A percentile compares a stretch with the other conserved stretches of the same genome.
These are phyloP conservation scores for Benitochromis conjunctus DNA, from an alignment of 2,113 vertebrate species.

Conservation along the genomic window DNA sequence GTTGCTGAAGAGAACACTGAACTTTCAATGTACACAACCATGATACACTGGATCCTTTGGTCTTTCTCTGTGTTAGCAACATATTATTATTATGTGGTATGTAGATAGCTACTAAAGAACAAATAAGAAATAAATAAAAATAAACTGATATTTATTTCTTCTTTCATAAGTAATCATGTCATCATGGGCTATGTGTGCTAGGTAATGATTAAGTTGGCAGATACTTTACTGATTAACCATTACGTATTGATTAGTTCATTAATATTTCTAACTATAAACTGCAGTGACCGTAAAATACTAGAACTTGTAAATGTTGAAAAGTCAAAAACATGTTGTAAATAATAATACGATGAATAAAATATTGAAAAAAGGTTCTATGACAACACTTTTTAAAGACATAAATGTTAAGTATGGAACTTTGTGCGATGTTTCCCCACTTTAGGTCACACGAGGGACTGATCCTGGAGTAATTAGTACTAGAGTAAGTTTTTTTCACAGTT, in stretches of 20 bases:
- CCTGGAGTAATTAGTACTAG: background rate
- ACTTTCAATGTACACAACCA: slow-evolving; percentile 23
- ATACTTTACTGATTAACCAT: background rate
- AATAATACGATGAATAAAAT: background rate
- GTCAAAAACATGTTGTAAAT: background rate
- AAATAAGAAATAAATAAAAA: background rate
- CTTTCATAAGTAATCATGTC: background rate
- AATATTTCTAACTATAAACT: too few species aligned
- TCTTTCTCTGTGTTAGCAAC: background rate
- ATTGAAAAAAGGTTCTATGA: background rate
- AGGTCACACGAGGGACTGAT: background rate
- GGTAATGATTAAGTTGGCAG: background rate
- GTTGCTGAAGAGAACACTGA: slow-evolving; percentile 33
- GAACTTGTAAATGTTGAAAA: background rate
- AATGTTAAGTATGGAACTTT: background rate
- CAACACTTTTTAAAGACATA: background rate
- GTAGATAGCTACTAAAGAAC: background rate
- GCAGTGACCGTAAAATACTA: background rate
- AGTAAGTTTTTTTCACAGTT: background rate
- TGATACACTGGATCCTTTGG: background rate
- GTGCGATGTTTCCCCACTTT: background rate
- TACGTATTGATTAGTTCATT: too few species aligned
- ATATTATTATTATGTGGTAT: background rate
- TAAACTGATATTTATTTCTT: background rate
- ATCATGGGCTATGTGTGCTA: background rate